These are phyloP conservation scores for Oligia strigilis DNA, from an alignment of 2,888 invertebrate species.

Conservation along the genomic window DNA sequence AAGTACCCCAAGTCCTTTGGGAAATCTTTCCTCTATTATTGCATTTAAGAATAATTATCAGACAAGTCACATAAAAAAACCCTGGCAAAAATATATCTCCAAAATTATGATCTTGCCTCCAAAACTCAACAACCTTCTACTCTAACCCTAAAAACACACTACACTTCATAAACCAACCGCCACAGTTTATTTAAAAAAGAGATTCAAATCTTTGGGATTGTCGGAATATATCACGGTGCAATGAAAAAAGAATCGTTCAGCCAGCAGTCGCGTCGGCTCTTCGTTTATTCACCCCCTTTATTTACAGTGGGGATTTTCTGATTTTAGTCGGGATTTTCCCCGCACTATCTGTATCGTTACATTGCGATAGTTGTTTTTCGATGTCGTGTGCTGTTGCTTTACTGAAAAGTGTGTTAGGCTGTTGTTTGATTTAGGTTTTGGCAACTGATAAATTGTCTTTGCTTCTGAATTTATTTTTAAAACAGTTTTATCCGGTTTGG, in stretches of 20 bases:
- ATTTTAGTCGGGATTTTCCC: conserved; percentile 82
- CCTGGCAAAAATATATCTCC: not conserved
- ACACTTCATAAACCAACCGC: conserved; percentile 19
- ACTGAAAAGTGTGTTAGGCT: conserved; percentile 26
- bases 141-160: not conserved
- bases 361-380: conserved; percentile 64
- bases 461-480: not conserved
- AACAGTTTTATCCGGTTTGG: not conserved
- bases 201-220: conserved; percentile 69
- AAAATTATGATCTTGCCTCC: not conserved
- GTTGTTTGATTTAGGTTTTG: conserved; percentile 31
- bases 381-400: conserved; percentile 48
- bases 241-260: conserved; percentile 81
- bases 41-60: not conserved
- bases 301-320: conserved; percentile 83
- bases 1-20: too few relatives aligned
- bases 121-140: conserved; percentile 6
- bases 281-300: conserved; percentile 84
- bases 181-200: conserved; percentile 60
- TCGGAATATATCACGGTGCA: conserved; percentile 79
- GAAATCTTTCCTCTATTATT: too few relatives aligned
- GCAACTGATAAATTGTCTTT: conserved; percentile 19
- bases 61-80: not conserved
- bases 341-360: conserved; percentile 72
- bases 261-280: conserved; percentile 69